Evolutionary conservation across 2,888 invertebrate genomes (phyloP), one percentile per base, ranked within the genome.

Genomic region (Drosophila mimetica): DNA sequence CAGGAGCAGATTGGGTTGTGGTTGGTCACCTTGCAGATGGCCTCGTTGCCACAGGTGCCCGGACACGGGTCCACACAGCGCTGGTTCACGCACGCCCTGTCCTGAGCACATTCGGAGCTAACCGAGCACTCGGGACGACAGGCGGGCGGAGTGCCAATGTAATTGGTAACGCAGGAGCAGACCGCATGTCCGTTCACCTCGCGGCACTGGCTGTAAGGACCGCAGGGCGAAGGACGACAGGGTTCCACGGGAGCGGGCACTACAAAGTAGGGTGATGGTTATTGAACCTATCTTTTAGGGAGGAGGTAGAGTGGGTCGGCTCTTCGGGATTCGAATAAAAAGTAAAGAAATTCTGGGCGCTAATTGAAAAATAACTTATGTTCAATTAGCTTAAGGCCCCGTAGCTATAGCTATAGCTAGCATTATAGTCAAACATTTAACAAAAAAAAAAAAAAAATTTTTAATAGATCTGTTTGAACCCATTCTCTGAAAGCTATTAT

Each of bases 1-100:
- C 96, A 97, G 78, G 95, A 95, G 91, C 96, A 97, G 80, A 96
- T 95, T 11, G 96, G 96, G 90, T 95, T 95, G 89, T 96, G 96
- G 90, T 96, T 96, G 71, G 95, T 94, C 53, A 95, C 94, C 90
- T 94, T 94, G 89, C 96, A 96, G 74, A 94, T 92, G 47, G 96
- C 95, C 89, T 95, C 95, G 53, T 94, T 90, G 60, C 96, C 96
- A 88, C 96, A 96, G 61, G 95, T 95, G 80, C 95, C 96, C 18
- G 94, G 94, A 90, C 96, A 96, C 58, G 96, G 96, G 91, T 96
- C 95, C 84, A 93, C 93, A 71, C 96, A 96, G 90, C 94, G 95
- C 86, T 94, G 93, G 88, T 94, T 94, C 64, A 95, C 93, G 90
- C 96, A 96, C 47, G 94, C 95, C 91, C 93, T 94, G 88, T 96